A percentile compares a stretch with the other conserved stretches of the same genome.
Conservation (phyloP, 2,888 invertebrate genomes). For the Zaprionus obscuricornis region DNA sequence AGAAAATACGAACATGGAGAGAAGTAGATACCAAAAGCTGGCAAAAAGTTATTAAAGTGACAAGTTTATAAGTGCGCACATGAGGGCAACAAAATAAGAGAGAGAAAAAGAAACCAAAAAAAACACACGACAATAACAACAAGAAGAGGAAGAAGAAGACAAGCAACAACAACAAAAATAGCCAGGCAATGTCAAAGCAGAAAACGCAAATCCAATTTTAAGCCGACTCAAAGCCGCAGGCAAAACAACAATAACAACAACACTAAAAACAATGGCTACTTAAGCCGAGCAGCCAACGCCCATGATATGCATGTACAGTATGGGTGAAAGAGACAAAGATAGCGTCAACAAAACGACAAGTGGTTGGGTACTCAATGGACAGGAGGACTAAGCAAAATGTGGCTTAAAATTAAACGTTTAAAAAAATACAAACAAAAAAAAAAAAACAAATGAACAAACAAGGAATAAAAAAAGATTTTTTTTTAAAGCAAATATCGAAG, state of each 20-base stretch:
- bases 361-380: no score
- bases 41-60: conserved; percentile 72
- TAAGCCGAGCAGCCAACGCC: conserved; percentile 51
- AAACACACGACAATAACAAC: conserved; percentile 14
- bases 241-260: conserved; percentile 50
- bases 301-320: conserved; percentile 45
- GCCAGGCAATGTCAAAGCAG: conserved; percentile 49
- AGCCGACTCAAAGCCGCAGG: conserved; percentile 70
- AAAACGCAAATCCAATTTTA: conserved; percentile 76
- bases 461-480: background rate
- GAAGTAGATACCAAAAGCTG: conserved; percentile 25
- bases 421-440: conserved; percentile 4
- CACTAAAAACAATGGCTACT: conserved; percentile 71
- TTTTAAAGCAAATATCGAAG: conserved; percentile 2
- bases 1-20: background rate
- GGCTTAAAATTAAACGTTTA: conserved; percentile 56
- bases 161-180: conserved; percentile 14
- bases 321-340: conserved; percentile 10
- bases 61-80: conserved; percentile 70
- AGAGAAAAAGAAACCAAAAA: conserved; percentile 13
- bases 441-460: conserved; percentile 11
- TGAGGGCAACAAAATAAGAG: conserved; percentile 22
- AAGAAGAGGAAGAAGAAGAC: no score
- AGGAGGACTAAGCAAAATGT: conserved; percentile 31
- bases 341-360: conserved; percentile 14